Conservation (phyloP, 2,113 vertebrate species). For the Nothobranchius furzeri region DNA sequence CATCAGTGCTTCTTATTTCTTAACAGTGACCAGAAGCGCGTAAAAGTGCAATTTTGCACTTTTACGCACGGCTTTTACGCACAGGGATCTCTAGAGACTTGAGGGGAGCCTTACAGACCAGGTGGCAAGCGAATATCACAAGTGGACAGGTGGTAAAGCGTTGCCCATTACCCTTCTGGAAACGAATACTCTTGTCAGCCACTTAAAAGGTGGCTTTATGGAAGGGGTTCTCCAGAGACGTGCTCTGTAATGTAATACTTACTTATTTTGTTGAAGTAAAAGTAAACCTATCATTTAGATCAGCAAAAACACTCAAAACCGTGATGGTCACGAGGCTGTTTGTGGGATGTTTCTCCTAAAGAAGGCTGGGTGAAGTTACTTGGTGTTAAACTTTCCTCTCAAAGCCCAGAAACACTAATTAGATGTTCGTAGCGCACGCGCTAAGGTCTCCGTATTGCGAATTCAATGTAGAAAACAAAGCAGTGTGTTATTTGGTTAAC, state of each 20-base stretch:
- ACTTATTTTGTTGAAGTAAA: background rate
- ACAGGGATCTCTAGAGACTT: background rate
- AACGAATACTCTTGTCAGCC: slow-evolving; percentile 15
- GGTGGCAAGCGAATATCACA: slow-evolving; percentile 33
- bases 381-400: no score
- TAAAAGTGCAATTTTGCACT: background rate
- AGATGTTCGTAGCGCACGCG: no score
- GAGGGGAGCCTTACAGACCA: slow-evolving; percentile 10
- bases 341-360: no score
- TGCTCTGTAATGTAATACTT: slow-evolving; percentile 2
- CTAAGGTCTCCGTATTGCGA: no score
- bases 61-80: slow-evolving; percentile 27
- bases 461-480: no score
- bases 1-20: background rate
- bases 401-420: no score
- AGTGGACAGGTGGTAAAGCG: slow-evolving; percentile 46
- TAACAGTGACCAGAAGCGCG: background rate
- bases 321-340: no score
- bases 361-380: no score
- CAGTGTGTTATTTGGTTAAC: background rate
- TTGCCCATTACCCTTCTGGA: background rate
- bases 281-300: background rate
- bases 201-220: slow-evolving; percentile 24
- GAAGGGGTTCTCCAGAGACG: background rate
- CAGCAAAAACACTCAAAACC: background rate